Base-by-base conservation (phyloP, 2,113 vertebrate genomes). In the Herpetotheres cachinnans region DNA sequence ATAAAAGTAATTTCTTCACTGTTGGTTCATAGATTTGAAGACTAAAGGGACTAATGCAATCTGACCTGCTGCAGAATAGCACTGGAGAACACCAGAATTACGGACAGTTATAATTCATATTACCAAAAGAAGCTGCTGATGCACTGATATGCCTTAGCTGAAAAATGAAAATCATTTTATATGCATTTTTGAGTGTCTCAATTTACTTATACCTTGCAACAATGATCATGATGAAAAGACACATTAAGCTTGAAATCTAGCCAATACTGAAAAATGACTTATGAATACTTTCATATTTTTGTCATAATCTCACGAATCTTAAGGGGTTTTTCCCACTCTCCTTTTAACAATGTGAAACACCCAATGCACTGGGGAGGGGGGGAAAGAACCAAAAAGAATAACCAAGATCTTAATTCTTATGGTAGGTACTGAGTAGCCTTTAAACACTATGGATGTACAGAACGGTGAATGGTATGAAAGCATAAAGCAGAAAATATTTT, bases 71-170 rank as follows among this genome's bases (percentile, higher is more conserved):
- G 55, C 11, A 91, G 32, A 70, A 86, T 16, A 40, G 27, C 52
- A 61, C 20, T 17, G 29, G 14, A 42, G 20, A 92, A 67, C 1
- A 55, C 42, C 8, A 56, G n/a, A 77, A 58, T 59, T 67, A 83
- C 7, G 63, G 59, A 32, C 61, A 94, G 17, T 58, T 58, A 66
- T 62, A 80, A 66, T 66, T 38, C 49, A 56, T 5, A 8, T 38
- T 88, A 85, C 8, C 50, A 50, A 86, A 86, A 89, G 20, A 73
- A 89, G 25, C 12, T 86, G 90, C 86, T 86, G 85, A 82, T 61
- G 34, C 78, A 88, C 24, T 52, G 52, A 54, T 66, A 65, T 62
- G 61, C 74, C n/a, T 70, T 44, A 82, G 71, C 50, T 70, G 72
- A 65, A 89, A 91, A 94, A 59, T 21, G 7, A 77, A 85, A 89